Evolutionary conservation across 2,797 vertebrate genomes (phyloP).

Genomic region (Vipera ursinii): DNA sequence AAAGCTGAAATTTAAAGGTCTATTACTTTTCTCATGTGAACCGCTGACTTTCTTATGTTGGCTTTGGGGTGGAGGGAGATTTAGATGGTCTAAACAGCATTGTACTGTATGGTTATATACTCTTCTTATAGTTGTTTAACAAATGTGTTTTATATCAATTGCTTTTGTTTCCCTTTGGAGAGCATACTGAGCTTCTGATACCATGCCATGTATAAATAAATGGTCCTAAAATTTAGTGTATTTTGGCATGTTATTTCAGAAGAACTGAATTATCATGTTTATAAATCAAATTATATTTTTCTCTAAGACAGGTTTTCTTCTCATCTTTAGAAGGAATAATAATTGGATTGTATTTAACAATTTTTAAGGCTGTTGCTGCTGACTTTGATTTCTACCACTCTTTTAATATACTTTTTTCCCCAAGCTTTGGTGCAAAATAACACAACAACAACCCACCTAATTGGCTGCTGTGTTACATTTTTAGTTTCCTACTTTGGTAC

Average conservation of each 20-base stretch:
- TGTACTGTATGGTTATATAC: not conserved
- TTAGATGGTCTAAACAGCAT: constrained; percentile 4
- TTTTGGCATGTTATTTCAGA: constrained; percentile 24
- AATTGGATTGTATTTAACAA: not conserved
- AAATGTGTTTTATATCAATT: constrained; percentile 54
- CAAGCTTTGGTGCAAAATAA: not conserved
- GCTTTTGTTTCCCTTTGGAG: constrained; percentile 49
- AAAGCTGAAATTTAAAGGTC: constrained; percentile 24
- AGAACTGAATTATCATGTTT: not conserved
- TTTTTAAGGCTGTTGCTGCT: not conserved
- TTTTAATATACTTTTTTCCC: not conserved
- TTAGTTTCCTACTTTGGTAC: not conserved
- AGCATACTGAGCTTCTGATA: constrained; percentile 56
- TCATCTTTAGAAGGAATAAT: not conserved
- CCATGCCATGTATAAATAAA: constrained; percentile 61
- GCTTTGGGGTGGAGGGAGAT: constrained; percentile 30
- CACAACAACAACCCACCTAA: not conserved
- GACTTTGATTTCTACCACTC: not conserved
- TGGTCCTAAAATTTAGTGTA: constrained; percentile 34
- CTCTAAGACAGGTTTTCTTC: not conserved
- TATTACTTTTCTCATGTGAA: constrained; percentile 27
- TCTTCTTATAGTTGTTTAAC: constrained; percentile 22
- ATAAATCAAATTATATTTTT: not conserved
- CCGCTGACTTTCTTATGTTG: constrained; percentile 10
- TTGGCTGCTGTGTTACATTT: not conserved